Evolutionary conservation across 1,140 invertebrate genomes (phyloP), one percentile per base, ranked within the genome.

Genomic region (Drosophila sp.): DNA sequence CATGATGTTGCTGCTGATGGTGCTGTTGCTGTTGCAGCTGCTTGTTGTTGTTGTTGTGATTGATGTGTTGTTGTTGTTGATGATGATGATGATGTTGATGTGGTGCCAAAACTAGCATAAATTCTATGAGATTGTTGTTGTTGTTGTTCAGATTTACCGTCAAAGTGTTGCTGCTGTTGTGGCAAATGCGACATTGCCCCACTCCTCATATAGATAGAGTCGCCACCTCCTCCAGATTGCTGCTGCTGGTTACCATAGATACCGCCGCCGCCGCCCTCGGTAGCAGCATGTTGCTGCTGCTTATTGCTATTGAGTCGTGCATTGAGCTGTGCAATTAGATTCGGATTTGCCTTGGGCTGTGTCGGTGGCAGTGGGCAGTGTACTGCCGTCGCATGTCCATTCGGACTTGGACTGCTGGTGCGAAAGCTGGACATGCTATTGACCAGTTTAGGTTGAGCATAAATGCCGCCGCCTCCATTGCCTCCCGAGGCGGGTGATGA

Each of bases 371-470:
- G 61, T 66, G 76, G 70, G 60, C 10, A 11, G 35, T 10, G 17
- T 11, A 10, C 35, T 30, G 30, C 30, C n/a, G 40, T n/a, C 44
- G 90, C 84, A 63, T 89, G 83, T 17, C 85, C 84, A 55, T 91
- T 91, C 1, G 90, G 81, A 70, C 81, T 84, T 50, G 90, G 85
- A 75, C 87, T 87, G 61, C 79, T 75, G 64, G 85, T 84, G 73
- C 91, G 87, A 71, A 92, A 92, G 63, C 91, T 92, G 58, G 91
- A 92, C 89, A 92, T 91, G 79, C 75, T 92, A 63, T 70, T 89
- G 38, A 92, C 75, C 66, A 91, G 65, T 63, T 92, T 92, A 25
- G 91, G 91, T 67, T 92, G 91, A 50, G 91, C 91, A 78, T 92
- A 92, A 62, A 92, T 91, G 76, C 90, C 80, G 38, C 78, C 62